Evolutionary conservation across 2,113 vertebrate genomes (phyloP).

Genomic region (Gobius niger): DNA sequence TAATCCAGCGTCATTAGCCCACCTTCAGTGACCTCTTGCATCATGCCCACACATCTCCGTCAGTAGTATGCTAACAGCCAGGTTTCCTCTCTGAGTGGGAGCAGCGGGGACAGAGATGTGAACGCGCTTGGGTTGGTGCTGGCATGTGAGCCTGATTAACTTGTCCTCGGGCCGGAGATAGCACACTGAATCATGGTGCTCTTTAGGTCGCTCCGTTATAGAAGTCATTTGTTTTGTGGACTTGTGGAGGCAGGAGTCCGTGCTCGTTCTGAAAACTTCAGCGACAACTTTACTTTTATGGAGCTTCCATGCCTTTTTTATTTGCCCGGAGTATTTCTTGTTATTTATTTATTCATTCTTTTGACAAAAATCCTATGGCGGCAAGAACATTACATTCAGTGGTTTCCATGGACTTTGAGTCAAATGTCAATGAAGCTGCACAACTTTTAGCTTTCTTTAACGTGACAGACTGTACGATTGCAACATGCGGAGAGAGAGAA

Average conservation of each 20-base stretch:
- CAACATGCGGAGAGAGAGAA: too few species aligned
- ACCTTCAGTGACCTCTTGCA: neutral
- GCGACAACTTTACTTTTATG: neutral
- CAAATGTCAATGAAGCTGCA: too few species aligned
- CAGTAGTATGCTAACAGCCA: neutral
- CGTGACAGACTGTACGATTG: too few species aligned
- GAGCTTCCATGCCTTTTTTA: neutral
- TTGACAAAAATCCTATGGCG: too few species aligned
- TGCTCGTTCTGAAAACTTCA: neutral
- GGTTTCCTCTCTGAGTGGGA: slow-evolving; percentile 4
- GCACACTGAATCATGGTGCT: slow-evolving; percentile 26
- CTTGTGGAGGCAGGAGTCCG: slow-evolving; percentile 10
- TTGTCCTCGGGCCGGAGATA: slow-evolving; percentile 38
- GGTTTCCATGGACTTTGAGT: too few species aligned
- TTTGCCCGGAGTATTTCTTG: too few species aligned
- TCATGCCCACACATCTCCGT: neutral
- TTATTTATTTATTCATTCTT: too few species aligned
- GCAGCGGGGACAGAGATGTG: slow-evolving; percentile 1
- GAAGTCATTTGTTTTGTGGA: slow-evolving; percentile 40
- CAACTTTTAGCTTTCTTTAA: too few species aligned
- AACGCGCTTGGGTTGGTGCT: slow-evolving; percentile 17
- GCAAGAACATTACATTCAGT: too few species aligned
- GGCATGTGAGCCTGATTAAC: slow-evolving; percentile 54
- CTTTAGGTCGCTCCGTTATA: slow-evolving; percentile 46
- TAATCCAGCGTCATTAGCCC: neutral